Conservation (phyloP, 2,797 vertebrate genomes). For the Tiaroga cobitis region DNA sequence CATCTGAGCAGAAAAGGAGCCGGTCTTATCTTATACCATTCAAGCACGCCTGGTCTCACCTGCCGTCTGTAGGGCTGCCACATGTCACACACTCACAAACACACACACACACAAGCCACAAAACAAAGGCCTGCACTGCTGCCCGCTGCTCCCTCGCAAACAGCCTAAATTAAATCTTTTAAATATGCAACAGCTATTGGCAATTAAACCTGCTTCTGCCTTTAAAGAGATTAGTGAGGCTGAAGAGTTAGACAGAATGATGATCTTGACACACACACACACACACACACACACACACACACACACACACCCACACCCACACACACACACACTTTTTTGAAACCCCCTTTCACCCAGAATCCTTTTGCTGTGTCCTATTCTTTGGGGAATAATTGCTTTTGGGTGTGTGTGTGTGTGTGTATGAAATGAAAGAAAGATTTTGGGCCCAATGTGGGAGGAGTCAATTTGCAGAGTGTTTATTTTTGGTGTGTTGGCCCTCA, state of each 20-base stretch:
- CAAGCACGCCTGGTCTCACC: conserved; percentile 82
- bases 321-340: conserved; percentile 1
- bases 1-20: conserved; percentile 81
- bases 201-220: conserved; percentile 54
- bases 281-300: background rate
- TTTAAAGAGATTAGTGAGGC: conserved; percentile 57
- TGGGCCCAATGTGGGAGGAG: conserved; percentile 21
- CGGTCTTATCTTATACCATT: conserved; percentile 79
- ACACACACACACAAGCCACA: conserved; percentile 58
- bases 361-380: conserved; percentile 34
- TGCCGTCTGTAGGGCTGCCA: conserved; percentile 81
- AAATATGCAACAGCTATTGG: conserved; percentile 60
- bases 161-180: conserved; percentile 56
- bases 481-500: conserved; percentile 22
- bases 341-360: conserved; percentile 33
- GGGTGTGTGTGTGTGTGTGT: conserved; percentile 9
- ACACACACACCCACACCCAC: background rate
- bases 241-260: conserved; percentile 53
- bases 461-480: conserved; percentile 43
- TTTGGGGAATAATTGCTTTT: conserved; percentile 46
- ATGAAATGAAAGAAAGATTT: conserved; percentile 29
- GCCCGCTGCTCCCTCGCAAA: conserved; percentile 64
- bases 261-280: conserved; percentile 45
- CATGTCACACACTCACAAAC: conserved; percentile 60
- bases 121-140: conserved; percentile 84